Evolutionary conservation across 2,888 invertebrate species (phyloP).

Genomic region (Macrosoma leucophasiata): DNA sequence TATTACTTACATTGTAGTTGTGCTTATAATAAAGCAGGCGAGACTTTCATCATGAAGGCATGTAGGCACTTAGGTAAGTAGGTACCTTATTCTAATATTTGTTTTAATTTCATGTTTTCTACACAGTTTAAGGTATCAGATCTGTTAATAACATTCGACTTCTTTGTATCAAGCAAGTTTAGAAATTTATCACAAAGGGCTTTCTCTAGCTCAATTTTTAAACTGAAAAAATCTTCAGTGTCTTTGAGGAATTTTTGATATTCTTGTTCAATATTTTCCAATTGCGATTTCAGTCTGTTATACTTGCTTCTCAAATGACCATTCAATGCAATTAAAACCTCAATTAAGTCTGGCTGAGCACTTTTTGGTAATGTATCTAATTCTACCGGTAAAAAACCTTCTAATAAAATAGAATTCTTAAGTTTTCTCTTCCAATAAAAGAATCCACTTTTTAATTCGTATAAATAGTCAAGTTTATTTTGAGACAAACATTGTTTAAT

Average conservation of each 20-base stretch:
- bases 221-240: conserved; percentile 50
- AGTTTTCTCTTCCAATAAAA: conserved; percentile 55
- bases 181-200: conserved; percentile 48
- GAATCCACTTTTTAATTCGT: conserved; percentile 52
- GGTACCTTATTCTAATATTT: too few relatives aligned
- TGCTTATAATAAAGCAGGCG: too few relatives aligned
- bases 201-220: conserved; percentile 58
- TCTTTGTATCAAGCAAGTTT: conserved; percentile 37
- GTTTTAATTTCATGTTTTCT: too few relatives aligned
- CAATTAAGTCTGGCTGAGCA: conserved; percentile 41
- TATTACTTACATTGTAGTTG: too few relatives aligned
- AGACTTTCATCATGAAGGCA: too few relatives aligned
- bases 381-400: conserved; percentile 56
- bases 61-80: too few relatives aligned
- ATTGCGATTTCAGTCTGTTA: conserved; percentile 30
- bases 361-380: conserved; percentile 31
- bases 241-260: conserved; percentile 49
- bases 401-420: conserved; percentile 35
- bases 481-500: conserved; percentile 41
- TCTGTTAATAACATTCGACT: too few relatives aligned
- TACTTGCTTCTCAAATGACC: conserved; percentile 39
- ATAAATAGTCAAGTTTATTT: conserved; percentile 39
- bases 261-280: conserved; percentile 36
- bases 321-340: conserved; percentile 44
- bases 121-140: too few relatives aligned